Evolutionary conservation across 2,797 vertebrate species (phyloP).

Genomic region (Tapera naevia): DNA sequence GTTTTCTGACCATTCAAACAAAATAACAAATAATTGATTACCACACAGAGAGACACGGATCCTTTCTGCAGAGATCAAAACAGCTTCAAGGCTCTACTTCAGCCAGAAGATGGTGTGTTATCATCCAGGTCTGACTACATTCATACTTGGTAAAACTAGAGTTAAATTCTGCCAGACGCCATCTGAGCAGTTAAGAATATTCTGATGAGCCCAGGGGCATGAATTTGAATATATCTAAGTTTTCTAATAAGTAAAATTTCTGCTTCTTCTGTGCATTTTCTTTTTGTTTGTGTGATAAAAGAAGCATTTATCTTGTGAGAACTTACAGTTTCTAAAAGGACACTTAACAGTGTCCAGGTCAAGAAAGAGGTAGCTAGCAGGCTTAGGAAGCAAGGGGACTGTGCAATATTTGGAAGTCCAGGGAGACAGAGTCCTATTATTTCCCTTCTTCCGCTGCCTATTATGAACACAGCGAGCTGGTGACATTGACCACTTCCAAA

Average conservation of each 20-base stretch:
- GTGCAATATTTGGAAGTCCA: neutral
- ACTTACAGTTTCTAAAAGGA: neutral
- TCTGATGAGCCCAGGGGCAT: neutral
- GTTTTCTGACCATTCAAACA: neutral
- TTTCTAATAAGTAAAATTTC: neutral
- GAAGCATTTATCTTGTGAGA: neutral
- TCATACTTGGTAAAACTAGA: neutral
- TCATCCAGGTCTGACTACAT: neutral
- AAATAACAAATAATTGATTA: neutral
- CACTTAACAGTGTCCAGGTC: neutral
- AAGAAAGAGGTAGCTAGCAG: neutral
- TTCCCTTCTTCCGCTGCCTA: neutral
- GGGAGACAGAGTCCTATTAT: neutral
- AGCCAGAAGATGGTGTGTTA: neutral
- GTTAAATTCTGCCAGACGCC: neutral
- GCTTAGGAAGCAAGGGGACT: neutral
- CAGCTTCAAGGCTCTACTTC: neutral
- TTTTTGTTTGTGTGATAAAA: neutral
- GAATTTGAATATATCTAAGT: neutral
- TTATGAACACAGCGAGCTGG: neutral
- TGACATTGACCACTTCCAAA: neutral
- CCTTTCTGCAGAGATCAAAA: neutral
- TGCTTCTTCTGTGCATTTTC: neutral
- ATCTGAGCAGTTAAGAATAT: neutral
- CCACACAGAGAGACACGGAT: neutral